Base-by-base conservation (phyloP, 2,113 vertebrate species). In the Hassar affinis region DNA sequence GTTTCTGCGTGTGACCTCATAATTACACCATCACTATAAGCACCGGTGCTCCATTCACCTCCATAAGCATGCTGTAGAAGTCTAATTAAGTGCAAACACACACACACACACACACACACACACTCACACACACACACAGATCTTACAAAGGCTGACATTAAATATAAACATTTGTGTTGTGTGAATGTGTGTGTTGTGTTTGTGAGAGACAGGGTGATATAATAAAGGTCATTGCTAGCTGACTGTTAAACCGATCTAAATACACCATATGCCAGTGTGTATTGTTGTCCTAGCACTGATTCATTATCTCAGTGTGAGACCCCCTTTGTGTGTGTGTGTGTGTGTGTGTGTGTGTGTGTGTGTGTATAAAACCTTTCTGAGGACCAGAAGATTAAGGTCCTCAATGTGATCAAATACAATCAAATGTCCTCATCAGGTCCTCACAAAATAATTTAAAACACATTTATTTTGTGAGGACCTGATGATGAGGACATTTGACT, bases 181-280 rank as follows among this genome's bases (percentile, higher is more conserved):
- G 64, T 38, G 64, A 45, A 38, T 69, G 66, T 69, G 66, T 45
- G 35, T 69, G 35, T 45, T 17, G 35, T 47, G 42, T 9, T 6
- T 15, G n/a, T 9, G 47, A 51, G 6, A 51, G 27, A 75, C 72
- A 52, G 47, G 12, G 47, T 52, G 71, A 75, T 49, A 72, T 47
- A 47, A 72, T 75, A 75, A 25, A 30, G 47, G 47, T 33, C 45
- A 18, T 30, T 30, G 14, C n/a, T 75, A 30, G 45, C 15, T 75
- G 45, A 75, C 47, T 52, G 71, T 75, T 75, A 75, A 75, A 75
- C n/a, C 18, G 71, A 75, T 75, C n/a, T 51, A 75, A 75, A 75
- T 47, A 33, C 47, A 75, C 15, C n/a, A 75, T 52, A 75, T 30
- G 47, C 14, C 71, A 33, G n/a, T 18, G 7, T 75, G 71, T 52